These are phyloP conservation scores for Tuta absoluta DNA, from an alignment of 2,888 invertebrate genomes.

Conservation along the genomic window DNA sequence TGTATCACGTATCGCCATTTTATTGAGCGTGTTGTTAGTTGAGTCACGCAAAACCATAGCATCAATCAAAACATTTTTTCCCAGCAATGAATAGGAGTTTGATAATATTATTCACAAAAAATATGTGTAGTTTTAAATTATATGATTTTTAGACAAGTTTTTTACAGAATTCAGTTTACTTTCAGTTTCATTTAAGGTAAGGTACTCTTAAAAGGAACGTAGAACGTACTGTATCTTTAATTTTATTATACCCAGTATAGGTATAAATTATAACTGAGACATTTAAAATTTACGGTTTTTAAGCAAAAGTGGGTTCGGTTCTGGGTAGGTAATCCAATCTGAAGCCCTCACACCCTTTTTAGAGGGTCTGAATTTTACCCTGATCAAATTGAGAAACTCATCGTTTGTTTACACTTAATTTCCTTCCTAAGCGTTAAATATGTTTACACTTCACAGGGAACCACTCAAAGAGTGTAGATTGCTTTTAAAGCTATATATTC, in stretches of 20 bases:
- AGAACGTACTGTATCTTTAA: too few species aligned
- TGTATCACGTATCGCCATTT: constrained; percentile 4
- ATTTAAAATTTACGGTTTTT: too few species aligned
- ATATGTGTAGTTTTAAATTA: not conserved
- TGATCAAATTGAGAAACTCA: constrained; percentile 10
- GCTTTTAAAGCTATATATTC: too few species aligned
- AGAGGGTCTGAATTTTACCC: not conserved
- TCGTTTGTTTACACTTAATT: not conserved
- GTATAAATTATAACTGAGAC: too few species aligned
- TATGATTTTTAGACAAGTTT: too few species aligned
- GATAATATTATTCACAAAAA: not conserved
- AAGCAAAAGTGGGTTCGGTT: too few species aligned
- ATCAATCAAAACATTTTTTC: not conserved
- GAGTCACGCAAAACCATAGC: constrained; percentile 4
- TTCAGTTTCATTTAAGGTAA: too few species aligned
- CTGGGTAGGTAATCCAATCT: not conserved
- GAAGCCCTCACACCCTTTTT: not conserved
- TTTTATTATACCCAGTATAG: too few species aligned
- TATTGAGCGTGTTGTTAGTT: not conserved
- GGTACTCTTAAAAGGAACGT: too few species aligned
- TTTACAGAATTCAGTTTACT: too few species aligned
- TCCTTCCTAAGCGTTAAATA: not conserved
- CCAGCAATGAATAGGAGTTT: too few species aligned
- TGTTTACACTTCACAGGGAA: not conserved
- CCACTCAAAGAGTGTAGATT: not conserved